Base-by-base conservation (phyloP, 2,113 vertebrate species). In the Cygnus atratus region DNA sequence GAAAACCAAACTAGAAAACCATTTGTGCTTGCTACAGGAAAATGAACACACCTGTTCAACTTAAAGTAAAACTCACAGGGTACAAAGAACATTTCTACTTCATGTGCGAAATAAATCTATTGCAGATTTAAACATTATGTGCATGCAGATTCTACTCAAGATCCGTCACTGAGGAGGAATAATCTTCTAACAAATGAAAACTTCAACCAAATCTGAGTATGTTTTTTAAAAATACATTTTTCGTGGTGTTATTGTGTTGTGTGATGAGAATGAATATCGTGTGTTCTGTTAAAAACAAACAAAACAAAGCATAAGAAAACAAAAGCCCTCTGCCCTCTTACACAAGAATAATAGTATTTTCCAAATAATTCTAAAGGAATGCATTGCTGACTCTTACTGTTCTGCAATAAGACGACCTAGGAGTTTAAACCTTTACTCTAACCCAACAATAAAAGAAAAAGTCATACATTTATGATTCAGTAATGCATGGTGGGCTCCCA, bases 381-480 rank as follows among this genome's bases (percentile, higher is more conserved):
- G 50, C 14, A 18, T 77, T 55, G 19, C 22, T 82, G 52, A 74
- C 16, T 71, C n/a, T 92, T 88, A 83, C 4, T 29, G 39, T 4
- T 84, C 88, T 72, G 55, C 81, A 81, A 91, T 72, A 74, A 85
- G 37, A 62, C 43, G n/a, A 74, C 33, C 33, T 74, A 82, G 59
- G n/a, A 72, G 16, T 72, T 90, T 59, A 90, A 88, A 65, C 2
- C 41, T 90, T 74, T 88, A 8, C 37, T 90, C 37, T 95, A 87
- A 93, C 77, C 43, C 81, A 87, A 72, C 76, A 75, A 70, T 41
- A 73, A 84, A 79, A 79, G 14, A 37, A 81, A 84, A 87, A 70
- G 37, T 58, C 68, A 74, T 35, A 92, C 37, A 62, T 71, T 81
- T 82, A 93, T 71, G 66, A 78, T 88, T 94, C 72, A 46, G 59